These are phyloP conservation scores for Nasonia giraulti DNA, from an alignment of 1,140 invertebrate genomes.

Conservation along the genomic window DNA sequence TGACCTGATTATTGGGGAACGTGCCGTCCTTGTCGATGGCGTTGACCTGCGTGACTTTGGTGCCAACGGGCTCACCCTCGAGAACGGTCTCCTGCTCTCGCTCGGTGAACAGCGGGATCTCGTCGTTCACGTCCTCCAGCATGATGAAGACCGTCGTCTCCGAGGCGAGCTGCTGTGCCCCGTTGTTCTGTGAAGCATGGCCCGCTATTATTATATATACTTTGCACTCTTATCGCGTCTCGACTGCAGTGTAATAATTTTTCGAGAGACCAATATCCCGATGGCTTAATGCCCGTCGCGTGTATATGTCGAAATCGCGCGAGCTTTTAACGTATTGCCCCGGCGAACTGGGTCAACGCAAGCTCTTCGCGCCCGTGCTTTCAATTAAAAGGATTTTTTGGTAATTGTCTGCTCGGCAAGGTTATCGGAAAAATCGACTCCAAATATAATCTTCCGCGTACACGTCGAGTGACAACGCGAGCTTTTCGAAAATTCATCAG, in stretches of 20 bases:
- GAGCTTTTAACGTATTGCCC: too few relatives aligned
- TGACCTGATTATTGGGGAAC: constrained; percentile 93
- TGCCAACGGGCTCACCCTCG: constrained; percentile 94
- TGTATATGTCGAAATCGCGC: background rate
- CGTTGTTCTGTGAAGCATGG: constrained; percentile 85
- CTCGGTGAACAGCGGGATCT: constrained; percentile 96
- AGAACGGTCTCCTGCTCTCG: constrained; percentile 95
- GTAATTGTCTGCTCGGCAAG: too few relatives aligned
- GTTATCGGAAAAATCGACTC: too few relatives aligned
- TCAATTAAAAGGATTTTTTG: background rate
- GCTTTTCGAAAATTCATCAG: too few relatives aligned
- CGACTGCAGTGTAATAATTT: background rate
- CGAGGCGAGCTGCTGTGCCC: constrained; percentile 93
- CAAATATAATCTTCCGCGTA: too few relatives aligned
- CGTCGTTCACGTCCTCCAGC: constrained; percentile 96
- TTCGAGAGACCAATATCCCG: background rate
- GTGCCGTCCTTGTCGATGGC: constrained; percentile 98
- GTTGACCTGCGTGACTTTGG: constrained; percentile 96
- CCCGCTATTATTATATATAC: background rate
- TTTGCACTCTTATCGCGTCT: background rate
- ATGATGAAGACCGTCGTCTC: constrained; percentile 95
- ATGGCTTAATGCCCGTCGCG: background rate
- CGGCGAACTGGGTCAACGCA: background rate
- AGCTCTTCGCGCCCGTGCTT: background rate
- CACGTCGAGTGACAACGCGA: too few relatives aligned